A percentile compares a stretch with the other conserved stretches of the same genome.
phyloP scores from a whole-genome alignment of 2,888 invertebrate species.

The Horisme vitalbata region DNA sequence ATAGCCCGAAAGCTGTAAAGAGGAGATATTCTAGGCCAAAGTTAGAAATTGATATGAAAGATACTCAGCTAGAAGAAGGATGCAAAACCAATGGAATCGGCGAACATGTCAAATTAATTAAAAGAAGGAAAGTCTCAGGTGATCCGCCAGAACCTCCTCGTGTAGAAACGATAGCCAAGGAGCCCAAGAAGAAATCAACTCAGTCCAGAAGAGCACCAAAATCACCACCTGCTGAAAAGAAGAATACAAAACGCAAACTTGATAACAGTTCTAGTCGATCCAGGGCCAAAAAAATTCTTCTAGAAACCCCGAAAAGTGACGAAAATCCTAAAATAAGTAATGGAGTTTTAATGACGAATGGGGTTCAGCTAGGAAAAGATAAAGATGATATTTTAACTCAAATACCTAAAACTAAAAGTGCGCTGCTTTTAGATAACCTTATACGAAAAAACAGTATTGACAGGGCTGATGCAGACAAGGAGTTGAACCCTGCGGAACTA shows the following conservation, averaged over 20 bases:
- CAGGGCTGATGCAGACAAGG: constrained; percentile 65
- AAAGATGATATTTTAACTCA: constrained; percentile 39
- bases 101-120: constrained; percentile 79
- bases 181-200: constrained; percentile 58
- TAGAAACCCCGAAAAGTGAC: constrained; percentile 53
- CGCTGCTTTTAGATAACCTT: constrained; percentile 79
- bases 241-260: constrained; percentile 72
- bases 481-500: constrained; percentile 72
- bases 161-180: constrained; percentile 57
- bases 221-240: constrained; percentile 62
- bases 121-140: constrained; percentile 78
- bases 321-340: constrained; percentile 49
- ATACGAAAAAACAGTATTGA: constrained; percentile 84
- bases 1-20: constrained; percentile 64
- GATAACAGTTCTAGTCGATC: constrained; percentile 48
- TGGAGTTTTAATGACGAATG: constrained; percentile 18
- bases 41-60: constrained; percentile 76
- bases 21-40: constrained; percentile 74
- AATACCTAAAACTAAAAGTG: constrained; percentile 75
- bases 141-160: constrained; percentile 59
- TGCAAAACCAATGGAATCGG: constrained; percentile 78
- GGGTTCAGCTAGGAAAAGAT: constrained; percentile 49
- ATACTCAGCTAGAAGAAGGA: constrained; percentile 70
- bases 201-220: constrained; percentile 56
- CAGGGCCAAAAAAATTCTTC: constrained; percentile 57